These are phyloP conservation scores for Geodia barretti DNA, from an alignment of 37 sponge, comb jelly and placozoan genomes.

Conservation along the genomic window DNA sequence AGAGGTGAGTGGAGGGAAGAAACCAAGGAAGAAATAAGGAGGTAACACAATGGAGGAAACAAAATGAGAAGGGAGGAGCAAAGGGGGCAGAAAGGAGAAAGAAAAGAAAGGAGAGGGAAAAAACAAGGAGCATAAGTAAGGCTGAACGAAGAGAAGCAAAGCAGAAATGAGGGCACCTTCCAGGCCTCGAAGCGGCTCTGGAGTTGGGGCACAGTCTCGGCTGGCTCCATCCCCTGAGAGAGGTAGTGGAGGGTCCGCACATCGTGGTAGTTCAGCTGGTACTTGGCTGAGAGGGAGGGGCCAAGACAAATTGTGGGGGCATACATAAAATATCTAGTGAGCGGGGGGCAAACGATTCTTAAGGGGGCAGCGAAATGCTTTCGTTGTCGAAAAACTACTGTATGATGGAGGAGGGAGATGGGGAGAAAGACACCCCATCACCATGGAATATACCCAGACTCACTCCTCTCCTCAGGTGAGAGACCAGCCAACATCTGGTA, in stretches of 20 bases:
- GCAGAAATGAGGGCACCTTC: constrained; percentile 66
- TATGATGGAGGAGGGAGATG: background rate
- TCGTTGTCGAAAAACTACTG: too few relatives aligned
- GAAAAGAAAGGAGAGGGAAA: too few relatives aligned
- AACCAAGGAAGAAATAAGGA: too few relatives aligned
- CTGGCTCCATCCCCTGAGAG: constrained; percentile 73
- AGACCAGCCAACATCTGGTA: constrained; percentile 90
- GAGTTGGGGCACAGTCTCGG: constrained; percentile 38
- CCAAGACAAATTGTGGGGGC: background rate
- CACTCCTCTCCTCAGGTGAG: constrained; percentile 79
- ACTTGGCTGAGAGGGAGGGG: constrained; percentile 45
- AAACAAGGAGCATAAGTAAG: too few relatives aligned
- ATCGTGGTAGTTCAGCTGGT: constrained; percentile 57
- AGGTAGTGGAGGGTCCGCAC: constrained; percentile 68
- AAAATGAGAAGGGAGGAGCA: too few relatives aligned
- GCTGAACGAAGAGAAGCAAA: too few relatives aligned
- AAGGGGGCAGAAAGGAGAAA: too few relatives aligned
- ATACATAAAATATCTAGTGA: background rate
- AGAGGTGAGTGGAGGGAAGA: too few relatives aligned
- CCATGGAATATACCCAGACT: constrained; percentile 3
- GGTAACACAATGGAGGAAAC: too few relatives aligned
- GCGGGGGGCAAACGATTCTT: background rate
- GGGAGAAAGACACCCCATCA: too few relatives aligned
- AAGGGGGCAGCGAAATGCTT: too few relatives aligned
- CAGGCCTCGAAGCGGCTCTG: constrained; percentile 75